Conservation (phyloP, 37 sponge, comb jelly and placozoan species). For the Amphimedon queenslandica region DNA sequence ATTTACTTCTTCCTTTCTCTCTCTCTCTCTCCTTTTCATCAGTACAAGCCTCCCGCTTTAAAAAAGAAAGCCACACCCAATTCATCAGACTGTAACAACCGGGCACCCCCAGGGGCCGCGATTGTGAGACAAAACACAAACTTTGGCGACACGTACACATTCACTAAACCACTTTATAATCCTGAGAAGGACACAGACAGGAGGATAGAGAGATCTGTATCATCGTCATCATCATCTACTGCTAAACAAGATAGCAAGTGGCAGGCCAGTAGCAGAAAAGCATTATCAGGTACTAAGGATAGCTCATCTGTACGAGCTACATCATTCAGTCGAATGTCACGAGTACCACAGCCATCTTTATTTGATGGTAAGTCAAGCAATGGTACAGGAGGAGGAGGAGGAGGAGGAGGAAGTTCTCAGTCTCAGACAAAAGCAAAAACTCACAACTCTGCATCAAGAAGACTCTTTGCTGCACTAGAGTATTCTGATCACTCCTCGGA, state of each 20-base stretch:
- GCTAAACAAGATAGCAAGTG: background rate
- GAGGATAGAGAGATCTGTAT: too few species aligned
- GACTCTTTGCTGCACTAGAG: slow-evolving; percentile 15
- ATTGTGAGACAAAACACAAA: slow-evolving; percentile 48
- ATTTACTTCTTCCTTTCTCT: too few species aligned
- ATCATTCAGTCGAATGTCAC: background rate
- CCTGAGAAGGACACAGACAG: too few species aligned
- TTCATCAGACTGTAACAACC: background rate
- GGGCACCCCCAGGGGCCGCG: slow-evolving; percentile 34
- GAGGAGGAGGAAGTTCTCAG: background rate
- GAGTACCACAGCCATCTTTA: background rate
- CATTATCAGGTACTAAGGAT: background rate
- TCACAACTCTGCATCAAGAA: background rate
- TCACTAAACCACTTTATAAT: background rate
- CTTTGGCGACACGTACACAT: slow-evolving; percentile 44
- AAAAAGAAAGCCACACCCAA: slow-evolving; percentile 8
- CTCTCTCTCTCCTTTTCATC: background rate
- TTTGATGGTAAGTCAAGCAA: background rate
- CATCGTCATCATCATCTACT: background rate
- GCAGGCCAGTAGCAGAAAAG: background rate
- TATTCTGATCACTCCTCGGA: slow-evolving; percentile 6
- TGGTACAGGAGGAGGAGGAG: background rate
- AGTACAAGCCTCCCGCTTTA: slow-evolving; percentile 62
- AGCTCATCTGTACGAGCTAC: background rate
- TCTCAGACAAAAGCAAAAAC: background rate